phyloP scores from a whole-genome alignment of 2,888 invertebrate species.

The Miltochrista miniata region DNA sequence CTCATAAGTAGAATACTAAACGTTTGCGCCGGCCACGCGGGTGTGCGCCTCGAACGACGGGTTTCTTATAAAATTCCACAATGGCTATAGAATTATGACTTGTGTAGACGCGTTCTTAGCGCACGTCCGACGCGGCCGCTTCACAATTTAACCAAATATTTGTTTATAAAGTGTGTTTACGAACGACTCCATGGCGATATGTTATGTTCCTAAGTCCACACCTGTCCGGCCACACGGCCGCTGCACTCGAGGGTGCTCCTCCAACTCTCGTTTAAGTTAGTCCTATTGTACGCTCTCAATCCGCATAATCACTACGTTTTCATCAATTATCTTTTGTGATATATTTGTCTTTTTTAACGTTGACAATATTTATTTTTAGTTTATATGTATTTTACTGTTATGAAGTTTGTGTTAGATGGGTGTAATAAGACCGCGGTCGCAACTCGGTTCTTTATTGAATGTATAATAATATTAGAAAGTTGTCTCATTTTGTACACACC shows the following conservation, averaged over 20 bases:
- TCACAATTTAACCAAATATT: constrained; percentile 11
- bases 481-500: neutral
- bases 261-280: neutral
- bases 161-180: constrained; percentile 3
- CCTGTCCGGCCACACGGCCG: no score
- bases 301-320: constrained; percentile 22
- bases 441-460: neutral
- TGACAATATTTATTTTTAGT: constrained; percentile 36
- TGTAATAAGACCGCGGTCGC: neutral
- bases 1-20: constrained; percentile 31
- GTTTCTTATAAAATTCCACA: no score
- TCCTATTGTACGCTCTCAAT: constrained; percentile 14
- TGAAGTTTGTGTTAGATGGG: constrained; percentile 25
- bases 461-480: neutral
- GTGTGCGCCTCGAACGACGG: no score
- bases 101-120: no score
- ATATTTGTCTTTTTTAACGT: constrained; percentile 33
- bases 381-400: constrained; percentile 22
- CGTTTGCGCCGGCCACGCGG: constrained; percentile 7
- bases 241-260: no score
- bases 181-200: neutral
- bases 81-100: no score
- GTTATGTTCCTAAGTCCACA: neutral
- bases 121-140: neutral
- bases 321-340: constrained; percentile 34